Base-by-base conservation (phyloP, 2,113 vertebrate genomes). In the Mus spicilegus region DNA sequence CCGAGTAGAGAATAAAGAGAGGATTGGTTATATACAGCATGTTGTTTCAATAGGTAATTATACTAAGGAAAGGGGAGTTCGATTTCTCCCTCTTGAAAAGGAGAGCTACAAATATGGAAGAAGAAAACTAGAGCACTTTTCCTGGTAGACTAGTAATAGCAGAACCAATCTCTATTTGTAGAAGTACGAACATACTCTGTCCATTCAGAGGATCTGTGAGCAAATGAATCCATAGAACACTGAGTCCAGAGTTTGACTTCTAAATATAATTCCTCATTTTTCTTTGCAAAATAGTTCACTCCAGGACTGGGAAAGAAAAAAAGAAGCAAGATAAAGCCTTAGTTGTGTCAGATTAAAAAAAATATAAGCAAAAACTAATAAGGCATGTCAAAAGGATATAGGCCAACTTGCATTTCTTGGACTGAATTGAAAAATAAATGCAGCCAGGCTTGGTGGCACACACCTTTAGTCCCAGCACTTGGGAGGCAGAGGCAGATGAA, bases 211-310 rank as follows among this genome's bases (percentile, higher is more conserved):
- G 19, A n/a, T 51, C 63, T 69, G 58, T 56, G 73, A 93, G 46
- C 54, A 77, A 33, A 33, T 54, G 61, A 92, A 73, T 63, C 42
- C 63, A 80, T n/a, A 85, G 81, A 91, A 76, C 56, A 89, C 7
- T 82, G 36, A 94, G 54, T 49, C 86, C 36, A 90, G 61, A 69
- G 87, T 65, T 75, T 88, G 70, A 33, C 42, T 88, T 92, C 80
- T 86, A 65, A 81, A 81, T 84, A 46, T 17, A 33, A 80, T 85
- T 86, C 80, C 91, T 51, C 36, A 56, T 86, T 36, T 33, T 73
- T 93, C 72, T 93, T 93, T n/a, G 87, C n/a, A 72, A 87, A 91
- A 61, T 87, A 67, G 46, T 69, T 80, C 61, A 87, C 80, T 93
- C 36, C 67, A 91, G 69, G 12, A 36, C 91, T 63, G 12, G 33